Evolutionary conservation across 1,140 invertebrate genomes (phyloP).

Genomic region (Drusus annulatus): DNA sequence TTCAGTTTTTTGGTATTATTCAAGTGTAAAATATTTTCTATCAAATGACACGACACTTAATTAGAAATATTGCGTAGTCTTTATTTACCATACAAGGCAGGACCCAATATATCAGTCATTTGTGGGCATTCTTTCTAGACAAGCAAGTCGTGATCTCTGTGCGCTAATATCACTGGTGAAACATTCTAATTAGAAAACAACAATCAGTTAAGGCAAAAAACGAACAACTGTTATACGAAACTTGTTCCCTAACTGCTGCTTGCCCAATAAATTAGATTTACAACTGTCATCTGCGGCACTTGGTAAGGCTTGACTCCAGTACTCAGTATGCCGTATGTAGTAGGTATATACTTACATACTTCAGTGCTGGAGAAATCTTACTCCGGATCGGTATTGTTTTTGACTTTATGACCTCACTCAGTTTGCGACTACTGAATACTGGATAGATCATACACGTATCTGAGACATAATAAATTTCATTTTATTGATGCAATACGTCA

Average conservation of each 20-base stretch:
- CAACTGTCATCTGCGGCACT: conserved; percentile 41
- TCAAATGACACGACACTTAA: conserved; percentile 21
- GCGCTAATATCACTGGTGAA: conserved; percentile 46
- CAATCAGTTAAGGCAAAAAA: conserved; percentile 40
- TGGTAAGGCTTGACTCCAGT: background rate
- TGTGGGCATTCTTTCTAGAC: conserved; percentile 33
- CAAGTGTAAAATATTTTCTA: conserved; percentile 10
- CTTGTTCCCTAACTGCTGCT: conserved; percentile 25
- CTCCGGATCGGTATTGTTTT: background rate
- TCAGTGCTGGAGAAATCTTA: background rate
- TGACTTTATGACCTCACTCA: background rate
- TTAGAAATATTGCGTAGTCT: conserved; percentile 17
- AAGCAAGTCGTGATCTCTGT: conserved; percentile 36
- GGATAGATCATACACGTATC: background rate
- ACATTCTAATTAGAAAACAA: conserved; percentile 48
- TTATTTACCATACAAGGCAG: background rate
- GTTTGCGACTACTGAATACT: conserved; percentile 8
- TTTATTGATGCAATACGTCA: conserved; percentile 17
- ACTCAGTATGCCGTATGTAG: background rate
- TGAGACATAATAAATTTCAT: background rate
- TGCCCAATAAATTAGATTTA: conserved; percentile 42
- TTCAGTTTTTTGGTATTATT: background rate
- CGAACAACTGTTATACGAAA: background rate
- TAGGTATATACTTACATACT: no score
- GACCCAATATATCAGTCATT: conserved; percentile 30